Evolutionary conservation across 2,113 vertebrate genomes (phyloP).

Genomic region (Neolamprologus ventralis): DNA sequence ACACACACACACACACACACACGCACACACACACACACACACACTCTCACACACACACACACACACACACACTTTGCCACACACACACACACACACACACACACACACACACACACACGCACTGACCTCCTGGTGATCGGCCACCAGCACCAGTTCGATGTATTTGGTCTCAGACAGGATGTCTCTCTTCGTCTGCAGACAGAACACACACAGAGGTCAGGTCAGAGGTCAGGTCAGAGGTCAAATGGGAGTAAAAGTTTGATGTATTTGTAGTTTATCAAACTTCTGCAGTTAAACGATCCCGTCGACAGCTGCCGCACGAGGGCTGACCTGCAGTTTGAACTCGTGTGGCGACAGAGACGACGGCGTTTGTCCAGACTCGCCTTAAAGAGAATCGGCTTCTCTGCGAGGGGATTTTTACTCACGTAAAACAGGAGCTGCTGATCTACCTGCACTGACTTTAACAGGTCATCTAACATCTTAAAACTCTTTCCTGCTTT

Average conservation of each 20-base stretch:
- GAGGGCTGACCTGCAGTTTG: not conserved
- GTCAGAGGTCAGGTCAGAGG: not conserved
- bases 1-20: too few relatives aligned
- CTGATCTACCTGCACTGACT: not conserved
- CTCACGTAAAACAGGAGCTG: not conserved
- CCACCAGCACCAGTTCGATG: slow-evolving; percentile 90
- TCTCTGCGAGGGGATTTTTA: fast-evolving
- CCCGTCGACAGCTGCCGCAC: not conserved
- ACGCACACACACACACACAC: too few relatives aligned
- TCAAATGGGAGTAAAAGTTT: not conserved
- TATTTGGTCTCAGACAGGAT: slow-evolving; percentile 75
- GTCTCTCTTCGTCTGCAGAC: slow-evolving; percentile 68
- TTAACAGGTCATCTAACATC: not conserved
- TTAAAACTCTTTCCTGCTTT: not conserved
- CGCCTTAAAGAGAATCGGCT: fast-evolving
- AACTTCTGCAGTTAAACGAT: not conserved
- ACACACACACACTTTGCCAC: too few relatives aligned
- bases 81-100: too few relatives aligned
- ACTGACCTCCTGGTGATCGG: slow-evolving; percentile 81
- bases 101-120: not conserved
- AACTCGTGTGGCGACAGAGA: not conserved
- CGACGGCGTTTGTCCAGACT: not conserved
- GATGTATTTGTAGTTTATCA: not conserved
- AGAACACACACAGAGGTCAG: not conserved
- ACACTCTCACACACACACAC: too few relatives aligned